Evolutionary conservation across 92 coral and sea anemone species (phyloP).

Genomic region (Blastomussa wellsi): DNA sequence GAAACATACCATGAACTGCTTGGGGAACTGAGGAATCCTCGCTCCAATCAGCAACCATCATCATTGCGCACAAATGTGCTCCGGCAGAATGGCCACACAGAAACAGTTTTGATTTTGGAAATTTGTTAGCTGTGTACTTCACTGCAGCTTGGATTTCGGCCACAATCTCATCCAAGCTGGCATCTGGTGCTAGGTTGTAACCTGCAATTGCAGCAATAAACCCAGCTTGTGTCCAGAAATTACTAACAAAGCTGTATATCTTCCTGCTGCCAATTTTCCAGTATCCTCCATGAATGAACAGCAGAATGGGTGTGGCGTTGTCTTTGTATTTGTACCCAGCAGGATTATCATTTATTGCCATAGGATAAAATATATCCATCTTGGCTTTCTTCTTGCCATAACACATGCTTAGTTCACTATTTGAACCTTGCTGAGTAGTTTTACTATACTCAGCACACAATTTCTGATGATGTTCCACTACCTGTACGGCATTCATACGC

Average conservation of each 20-base stretch:
- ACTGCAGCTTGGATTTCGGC: conserved; percentile 57
- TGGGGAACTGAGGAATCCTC: conserved; percentile 32
- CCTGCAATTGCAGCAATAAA: conserved; percentile 55
- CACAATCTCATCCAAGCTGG: conserved; percentile 63
- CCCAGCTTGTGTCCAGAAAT: conserved; percentile 49
- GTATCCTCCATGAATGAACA: conserved; percentile 80
- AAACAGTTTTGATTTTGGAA: conserved; percentile 65
- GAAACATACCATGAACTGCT: conserved; percentile 58
- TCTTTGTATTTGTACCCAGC: neutral
- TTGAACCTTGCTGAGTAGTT: conserved; percentile 10
- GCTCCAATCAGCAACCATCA: conserved; percentile 59
- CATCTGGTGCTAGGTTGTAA: conserved; percentile 77
- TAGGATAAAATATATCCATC: conserved; percentile 57
- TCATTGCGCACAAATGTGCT: conserved; percentile 88
- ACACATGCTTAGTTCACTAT: conserved; percentile 20
- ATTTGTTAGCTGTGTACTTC: conserved; percentile 46
- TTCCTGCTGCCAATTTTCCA: conserved; percentile 74
- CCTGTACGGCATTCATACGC: conserved; percentile 41
- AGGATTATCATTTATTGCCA: neutral
- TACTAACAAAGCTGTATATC: conserved; percentile 43
- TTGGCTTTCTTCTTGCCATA: conserved; percentile 52
- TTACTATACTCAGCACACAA: conserved; percentile 38
- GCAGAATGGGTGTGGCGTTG: conserved; percentile 45
- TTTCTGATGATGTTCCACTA: conserved; percentile 19
- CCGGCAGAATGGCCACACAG: conserved; percentile 88